Evolutionary conservation across 2,888 invertebrate species (phyloP).

Genomic region (Capitulum mitella): DNA sequence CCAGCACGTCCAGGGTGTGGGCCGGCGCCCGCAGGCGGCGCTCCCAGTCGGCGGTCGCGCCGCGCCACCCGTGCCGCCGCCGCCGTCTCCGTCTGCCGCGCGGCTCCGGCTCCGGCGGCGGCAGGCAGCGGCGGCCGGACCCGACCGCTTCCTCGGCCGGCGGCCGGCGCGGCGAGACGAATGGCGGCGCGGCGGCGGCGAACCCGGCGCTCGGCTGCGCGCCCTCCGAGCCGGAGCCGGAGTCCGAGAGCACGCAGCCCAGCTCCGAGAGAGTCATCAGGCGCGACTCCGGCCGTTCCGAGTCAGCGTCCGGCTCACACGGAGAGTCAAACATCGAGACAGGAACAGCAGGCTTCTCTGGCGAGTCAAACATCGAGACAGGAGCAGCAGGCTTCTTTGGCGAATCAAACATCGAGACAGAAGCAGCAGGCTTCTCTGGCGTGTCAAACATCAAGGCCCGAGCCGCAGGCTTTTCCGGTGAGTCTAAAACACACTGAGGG

Average conservation of each 20-base stretch:
- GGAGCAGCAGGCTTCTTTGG: no score
- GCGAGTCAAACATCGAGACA: background rate
- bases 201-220: background rate
- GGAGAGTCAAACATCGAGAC: no score
- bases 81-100: background rate
- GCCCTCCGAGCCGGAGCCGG: background rate
- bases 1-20: background rate
- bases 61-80: background rate
- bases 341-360: background rate
- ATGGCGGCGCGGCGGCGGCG: background rate
- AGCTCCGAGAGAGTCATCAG: background rate
- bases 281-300: no score
- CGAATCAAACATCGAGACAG: no score
- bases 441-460: no score
- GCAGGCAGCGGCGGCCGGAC: background rate
- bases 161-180: background rate
- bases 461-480: no score
- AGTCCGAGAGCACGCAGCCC: background rate
- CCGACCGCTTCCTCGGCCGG: background rate
- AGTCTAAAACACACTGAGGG: no score
- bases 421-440: no score
- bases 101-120: background rate
- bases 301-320: no score
- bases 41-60: background rate
- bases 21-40: background rate